Base-by-base conservation (phyloP, 64 coral and sea anemone genomes). In the Porites australiensis region DNA sequence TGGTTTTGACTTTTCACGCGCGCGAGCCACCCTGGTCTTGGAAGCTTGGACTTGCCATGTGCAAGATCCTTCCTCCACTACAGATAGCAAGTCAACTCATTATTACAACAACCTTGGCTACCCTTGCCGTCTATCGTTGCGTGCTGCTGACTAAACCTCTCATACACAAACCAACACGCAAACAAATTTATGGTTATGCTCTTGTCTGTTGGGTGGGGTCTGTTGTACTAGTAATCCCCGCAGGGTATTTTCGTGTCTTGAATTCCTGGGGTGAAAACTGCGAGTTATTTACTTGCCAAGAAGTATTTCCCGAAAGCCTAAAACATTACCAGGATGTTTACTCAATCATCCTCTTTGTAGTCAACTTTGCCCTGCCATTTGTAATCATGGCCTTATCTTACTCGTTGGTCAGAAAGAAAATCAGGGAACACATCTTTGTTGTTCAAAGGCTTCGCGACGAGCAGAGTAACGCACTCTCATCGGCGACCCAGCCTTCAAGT, bases 41-140 rank as follows among this genome's bases (percentile, higher is more conserved):
- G 95, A 72, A 79, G 44, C 94, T 97, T 53, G 95, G 95, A 10
- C 68, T 74, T n/a, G 54, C 77, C 47, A 91, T 97, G 92, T 97
- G 95, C 70, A 92, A 97, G 78, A 23, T 87, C 22, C 58, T 94
- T 11, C 54, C 45, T 13, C 88, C 95, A 44, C 15, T 88, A 4
- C 95, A 97, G 57, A 88, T 94, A 37, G 64, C 93, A 44, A 90
- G 90, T 70, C 70, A 74, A 49, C n/a, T 93, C 50, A 82, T 93
- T 2, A 87, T 97, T 6, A 93, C 92, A 21, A 94, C 89, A 52
- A 91, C 95, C 11, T 86, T 97, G 16, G 95, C 92, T 19, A 91
- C 80, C 0, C 93, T 97, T 66, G 87, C 95, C 5, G 59, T 94
- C 3, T 92, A 97, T 86, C 75, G 95, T 14, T 97, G 87, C 45